Evolutionary conservation across 2,888 invertebrate genomes (phyloP), one percentile per base, ranked within the genome.

Genomic region (Apoderus coryli): DNA sequence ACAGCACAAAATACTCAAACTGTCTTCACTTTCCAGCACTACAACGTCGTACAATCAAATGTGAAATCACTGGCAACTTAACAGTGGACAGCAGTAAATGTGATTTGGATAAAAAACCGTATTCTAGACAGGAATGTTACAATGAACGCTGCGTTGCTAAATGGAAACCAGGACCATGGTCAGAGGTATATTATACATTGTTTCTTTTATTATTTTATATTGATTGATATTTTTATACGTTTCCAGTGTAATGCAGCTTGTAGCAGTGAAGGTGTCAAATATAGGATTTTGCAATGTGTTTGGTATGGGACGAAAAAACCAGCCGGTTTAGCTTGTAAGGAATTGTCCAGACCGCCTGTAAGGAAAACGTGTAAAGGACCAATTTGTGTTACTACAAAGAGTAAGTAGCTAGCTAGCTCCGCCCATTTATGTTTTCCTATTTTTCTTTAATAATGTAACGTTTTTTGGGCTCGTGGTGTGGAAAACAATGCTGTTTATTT

Each of bases 141-240:
- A 81, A 75, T 49, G 69, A 76, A 40, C 72, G 74, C n/a, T 93
- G 92, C 61, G 76, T 72, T 47, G 82, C 90, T 0, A 74, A 78
- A 29, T 96, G 95, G 95, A 72, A 77, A 36, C 77, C 82, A 3
- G 86, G 88, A 5, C 72, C 82, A 33, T 95, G 95, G 95, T 88
- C 88, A 22, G 78, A 84, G 73, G 92, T 92, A 60, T 58, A 24
- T 35, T 34, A 38, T 22, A 29, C 13, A 26, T 14, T 10, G 15
- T 14, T 16, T 15, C 7, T 13, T 5, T 31, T 25, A 26, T 19
- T n/a, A 26, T 24, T 10, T 6, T 22, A 10, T 11, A 28, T n/a
- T 12, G 25, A 11, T 25, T 14, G 10, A 25, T 13, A 22, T 35
- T 41, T 35, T 54, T n/a, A n/a, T n/a, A n/a, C n/a, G n/a, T n/a